Conservation (phyloP, 2,113 vertebrate species). For the Zosterops hypoxanthus region DNA sequence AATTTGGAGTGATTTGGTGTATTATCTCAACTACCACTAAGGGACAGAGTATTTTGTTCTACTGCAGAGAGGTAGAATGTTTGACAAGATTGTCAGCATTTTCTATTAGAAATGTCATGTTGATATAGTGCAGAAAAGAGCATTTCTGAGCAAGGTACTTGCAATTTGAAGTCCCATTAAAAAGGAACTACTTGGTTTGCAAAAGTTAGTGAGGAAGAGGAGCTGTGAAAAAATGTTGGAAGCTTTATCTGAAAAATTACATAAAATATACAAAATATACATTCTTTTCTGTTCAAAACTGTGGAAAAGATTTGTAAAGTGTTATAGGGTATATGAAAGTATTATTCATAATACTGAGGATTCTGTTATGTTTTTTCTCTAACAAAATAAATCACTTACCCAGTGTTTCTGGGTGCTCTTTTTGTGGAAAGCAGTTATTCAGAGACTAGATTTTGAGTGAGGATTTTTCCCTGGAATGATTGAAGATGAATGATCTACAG, state of each 20-base stretch:
- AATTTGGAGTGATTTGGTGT: not conserved
- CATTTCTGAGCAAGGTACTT: not conserved
- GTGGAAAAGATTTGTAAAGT: not conserved
- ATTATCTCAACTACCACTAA: not conserved
- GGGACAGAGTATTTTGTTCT: not conserved
- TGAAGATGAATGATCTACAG: conserved; percentile 29
- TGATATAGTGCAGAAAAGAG: not conserved
- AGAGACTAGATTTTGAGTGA: not conserved
- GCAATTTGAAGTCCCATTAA: not conserved
- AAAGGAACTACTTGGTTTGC: not conserved
- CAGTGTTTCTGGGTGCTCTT: not conserved
- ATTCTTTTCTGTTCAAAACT: not conserved
- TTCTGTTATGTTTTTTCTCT: not conserved
- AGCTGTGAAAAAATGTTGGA: not conserved
- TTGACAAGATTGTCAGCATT: not conserved
- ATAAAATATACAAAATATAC: not conserved
- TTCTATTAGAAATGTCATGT: not conserved
- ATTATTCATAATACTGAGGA: not conserved
- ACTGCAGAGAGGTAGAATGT: not conserved
- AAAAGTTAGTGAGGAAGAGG: not conserved
- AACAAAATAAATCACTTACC: not conserved
- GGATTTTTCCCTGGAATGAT: not conserved
- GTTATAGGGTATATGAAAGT: not conserved
- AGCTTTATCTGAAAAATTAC: not conserved
- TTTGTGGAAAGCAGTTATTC: not conserved